phyloP scores from a whole-genome alignment of 2,797 vertebrate species.

The Chiroxiphia lanceolata region DNA sequence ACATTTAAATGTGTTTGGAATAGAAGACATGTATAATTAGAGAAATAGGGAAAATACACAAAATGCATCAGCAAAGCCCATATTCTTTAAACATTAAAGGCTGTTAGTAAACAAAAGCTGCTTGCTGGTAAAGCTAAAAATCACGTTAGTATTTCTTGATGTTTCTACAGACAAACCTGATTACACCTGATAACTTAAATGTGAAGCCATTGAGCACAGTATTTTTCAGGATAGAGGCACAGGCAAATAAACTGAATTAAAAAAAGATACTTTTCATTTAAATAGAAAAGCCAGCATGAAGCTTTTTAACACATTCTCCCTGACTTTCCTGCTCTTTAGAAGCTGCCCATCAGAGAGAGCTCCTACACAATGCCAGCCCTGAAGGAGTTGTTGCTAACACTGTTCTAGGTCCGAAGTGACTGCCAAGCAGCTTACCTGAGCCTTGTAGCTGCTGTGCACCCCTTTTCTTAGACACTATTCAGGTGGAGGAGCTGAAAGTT shows the following conservation, averaged over 20 bases:
- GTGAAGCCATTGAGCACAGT: neutral
- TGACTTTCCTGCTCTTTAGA: neutral
- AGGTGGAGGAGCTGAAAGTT: neutral
- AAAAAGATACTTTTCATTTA: neutral
- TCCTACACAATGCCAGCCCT: neutral
- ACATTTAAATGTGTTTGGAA: neutral
- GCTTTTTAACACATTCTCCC: neutral
- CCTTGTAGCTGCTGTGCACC: neutral
- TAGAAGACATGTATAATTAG: neutral
- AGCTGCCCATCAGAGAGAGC: neutral
- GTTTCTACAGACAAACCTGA: neutral
- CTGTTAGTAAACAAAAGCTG: neutral
- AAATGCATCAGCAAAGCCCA: neutral
- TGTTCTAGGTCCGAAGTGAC: neutral
- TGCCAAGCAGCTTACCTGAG: neutral
- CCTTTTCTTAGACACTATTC: neutral
- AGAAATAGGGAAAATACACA: neutral
- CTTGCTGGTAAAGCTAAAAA: neutral
- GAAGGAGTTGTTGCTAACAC: neutral
- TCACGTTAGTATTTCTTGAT: neutral
- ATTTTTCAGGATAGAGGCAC: neutral
- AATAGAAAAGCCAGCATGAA: neutral
- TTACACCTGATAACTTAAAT: neutral
- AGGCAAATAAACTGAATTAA: neutral
- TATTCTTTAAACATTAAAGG: neutral